phyloP scores from a whole-genome alignment of 2,797 vertebrate genomes.

The Pseudotriccus pelzelni region DNA sequence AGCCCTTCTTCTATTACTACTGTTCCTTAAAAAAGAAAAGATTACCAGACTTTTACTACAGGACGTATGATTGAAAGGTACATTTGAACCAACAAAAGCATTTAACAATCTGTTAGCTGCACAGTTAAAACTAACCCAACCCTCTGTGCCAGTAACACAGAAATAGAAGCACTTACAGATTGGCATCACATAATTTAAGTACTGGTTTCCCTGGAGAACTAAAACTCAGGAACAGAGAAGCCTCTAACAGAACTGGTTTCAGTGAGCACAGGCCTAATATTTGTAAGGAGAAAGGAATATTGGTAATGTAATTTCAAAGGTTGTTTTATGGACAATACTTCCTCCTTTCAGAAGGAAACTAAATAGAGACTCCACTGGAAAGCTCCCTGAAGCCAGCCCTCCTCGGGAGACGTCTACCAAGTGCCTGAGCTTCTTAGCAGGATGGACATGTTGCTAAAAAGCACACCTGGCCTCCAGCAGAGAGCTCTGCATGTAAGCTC shows the following conservation, averaged over 20 bases:
- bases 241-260: background rate
- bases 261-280: background rate
- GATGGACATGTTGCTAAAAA: background rate
- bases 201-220: background rate
- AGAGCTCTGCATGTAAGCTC: background rate
- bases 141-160: background rate
- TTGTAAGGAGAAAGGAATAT: background rate
- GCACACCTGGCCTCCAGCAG: background rate
- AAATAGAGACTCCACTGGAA: background rate
- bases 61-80: background rate
- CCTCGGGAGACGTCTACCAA: background rate
- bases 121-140: background rate
- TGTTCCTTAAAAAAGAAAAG: background rate
- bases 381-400: background rate
- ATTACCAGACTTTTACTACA: background rate
- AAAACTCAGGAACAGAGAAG: background rate
- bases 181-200: background rate
- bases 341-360: background rate
- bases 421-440: background rate
- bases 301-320: background rate
- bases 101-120: background rate
- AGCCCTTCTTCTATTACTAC: background rate
- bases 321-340: background rate
- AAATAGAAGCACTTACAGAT: background rate
- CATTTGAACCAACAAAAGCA: background rate